phyloP scores from a whole-genome alignment of 2,797 vertebrate genomes.

The Rhinatrema bivittatum region DNA sequence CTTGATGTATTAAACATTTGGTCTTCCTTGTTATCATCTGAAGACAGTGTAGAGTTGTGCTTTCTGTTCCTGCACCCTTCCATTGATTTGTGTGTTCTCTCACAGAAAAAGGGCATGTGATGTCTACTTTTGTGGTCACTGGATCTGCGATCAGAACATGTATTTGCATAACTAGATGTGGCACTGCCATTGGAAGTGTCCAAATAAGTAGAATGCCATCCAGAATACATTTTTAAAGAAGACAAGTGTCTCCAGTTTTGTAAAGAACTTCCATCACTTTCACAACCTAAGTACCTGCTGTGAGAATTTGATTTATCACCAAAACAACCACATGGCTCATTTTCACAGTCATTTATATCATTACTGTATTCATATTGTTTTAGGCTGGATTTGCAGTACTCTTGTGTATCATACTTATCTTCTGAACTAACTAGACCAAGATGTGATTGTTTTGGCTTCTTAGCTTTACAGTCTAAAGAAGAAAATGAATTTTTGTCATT shows the following conservation, averaged over 20 bases:
- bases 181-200: conserved; percentile 26
- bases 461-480: conserved; percentile 44
- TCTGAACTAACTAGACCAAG: conserved; percentile 26
- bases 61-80: conserved; percentile 56
- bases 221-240: conserved; percentile 36
- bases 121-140: conserved; percentile 42
- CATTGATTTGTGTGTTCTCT: conserved; percentile 38
- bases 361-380: conserved; percentile 28
- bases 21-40: conserved; percentile 9
- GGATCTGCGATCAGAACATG: conserved; percentile 14
- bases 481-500: conserved; percentile 60
- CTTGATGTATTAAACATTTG: conserved; percentile 14
- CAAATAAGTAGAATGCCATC: conserved; percentile 31
- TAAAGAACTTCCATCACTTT: conserved; percentile 27
- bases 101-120: conserved; percentile 37
- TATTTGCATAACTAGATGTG: conserved; percentile 14
- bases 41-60: conserved; percentile 47
- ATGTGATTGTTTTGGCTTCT: conserved; percentile 37
- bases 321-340: conserved; percentile 28
- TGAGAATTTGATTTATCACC: conserved; percentile 33
- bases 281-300: conserved; percentile 41
- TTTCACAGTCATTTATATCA: conserved; percentile 27
- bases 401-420: conserved; percentile 22
- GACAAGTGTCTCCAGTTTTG: conserved; percentile 27
- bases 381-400: conserved; percentile 14